Percentiles rank a stretch among this genome's conserved stretches.
phyloP scores from a whole-genome alignment of 2,113 vertebrate genomes.

The Ornithorhynchus anatinus region DNA sequence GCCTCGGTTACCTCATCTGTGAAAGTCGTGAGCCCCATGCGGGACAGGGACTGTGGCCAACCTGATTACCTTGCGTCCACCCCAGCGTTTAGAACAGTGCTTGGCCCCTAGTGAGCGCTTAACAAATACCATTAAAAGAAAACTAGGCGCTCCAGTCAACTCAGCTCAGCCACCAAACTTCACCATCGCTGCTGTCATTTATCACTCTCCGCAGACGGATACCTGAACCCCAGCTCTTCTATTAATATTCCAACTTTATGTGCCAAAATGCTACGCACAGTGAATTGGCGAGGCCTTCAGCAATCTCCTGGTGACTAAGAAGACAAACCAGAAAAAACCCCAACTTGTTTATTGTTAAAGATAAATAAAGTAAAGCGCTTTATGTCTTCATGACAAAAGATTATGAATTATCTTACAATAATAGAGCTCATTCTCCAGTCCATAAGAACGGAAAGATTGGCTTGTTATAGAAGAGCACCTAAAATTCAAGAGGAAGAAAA shows the following conservation, averaged over 20 bases:
- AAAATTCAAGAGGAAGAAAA: conserved; percentile 37
- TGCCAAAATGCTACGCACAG: conserved; percentile 66
- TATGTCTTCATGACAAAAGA: conserved; percentile 53
- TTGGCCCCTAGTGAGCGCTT: too few species aligned
- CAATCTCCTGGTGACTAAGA: conserved; percentile 61
- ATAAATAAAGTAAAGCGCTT: conserved; percentile 69
- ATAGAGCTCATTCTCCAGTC: not conserved
- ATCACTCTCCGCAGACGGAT: conserved; percentile 56
- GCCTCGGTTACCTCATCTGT: too few species aligned
- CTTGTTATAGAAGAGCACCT: conserved; percentile 41
- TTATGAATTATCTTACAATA: conserved; percentile 47
- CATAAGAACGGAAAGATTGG: conserved; percentile 18
- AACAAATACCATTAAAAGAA: too few species aligned
- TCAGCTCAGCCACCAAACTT: conserved; percentile 63
- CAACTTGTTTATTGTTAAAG: conserved; percentile 63
- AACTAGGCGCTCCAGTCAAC: conserved; percentile 52
- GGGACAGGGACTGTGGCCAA: too few species aligned
- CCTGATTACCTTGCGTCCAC: too few species aligned
- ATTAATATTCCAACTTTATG: conserved; percentile 71
- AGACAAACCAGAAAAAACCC: conserved; percentile 48
- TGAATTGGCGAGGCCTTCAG: conserved; percentile 66
- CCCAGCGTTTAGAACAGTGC: too few species aligned
- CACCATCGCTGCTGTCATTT: conserved; percentile 71
- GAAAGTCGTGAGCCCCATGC: too few species aligned
- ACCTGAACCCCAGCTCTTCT: conserved; percentile 61